Conservation (phyloP, 1,140 invertebrate genomes). For the Tetramorium alpestre region DNA sequence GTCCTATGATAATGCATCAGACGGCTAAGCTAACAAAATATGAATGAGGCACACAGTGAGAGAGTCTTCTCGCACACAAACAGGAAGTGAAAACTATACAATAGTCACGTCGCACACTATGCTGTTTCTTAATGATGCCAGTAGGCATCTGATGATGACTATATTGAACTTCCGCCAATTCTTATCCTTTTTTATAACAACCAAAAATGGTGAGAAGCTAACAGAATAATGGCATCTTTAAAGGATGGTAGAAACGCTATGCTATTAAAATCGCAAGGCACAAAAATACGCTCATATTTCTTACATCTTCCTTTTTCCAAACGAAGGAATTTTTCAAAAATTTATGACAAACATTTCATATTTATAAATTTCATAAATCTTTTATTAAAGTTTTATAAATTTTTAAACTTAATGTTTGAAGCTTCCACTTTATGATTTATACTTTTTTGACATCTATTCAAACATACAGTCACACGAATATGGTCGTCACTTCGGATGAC, state of each 20-base stretch:
- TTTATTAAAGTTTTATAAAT: not conserved
- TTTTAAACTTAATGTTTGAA: not conserved
- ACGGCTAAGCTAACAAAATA: conserved; percentile 10
- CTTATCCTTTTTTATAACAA: not conserved
- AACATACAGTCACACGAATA: not conserved
- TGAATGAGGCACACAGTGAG: not conserved
- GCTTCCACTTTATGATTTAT: not conserved
- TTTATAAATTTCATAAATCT: not conserved
- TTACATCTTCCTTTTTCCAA: not conserved
- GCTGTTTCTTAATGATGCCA: not conserved
- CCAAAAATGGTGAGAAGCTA: not conserved
- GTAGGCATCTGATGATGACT: not conserved
- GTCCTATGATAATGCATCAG: conserved; percentile 33
- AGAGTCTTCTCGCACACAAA: not conserved
- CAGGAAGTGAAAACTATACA: conserved; percentile 1
- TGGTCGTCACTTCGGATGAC: not conserved
- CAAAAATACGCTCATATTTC: not conserved
- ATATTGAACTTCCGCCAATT: not conserved
- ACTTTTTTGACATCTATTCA: not conserved
- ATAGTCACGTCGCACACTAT: not conserved
- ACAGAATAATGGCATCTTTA: not conserved
- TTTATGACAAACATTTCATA: not conserved
- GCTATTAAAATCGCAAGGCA: not conserved
- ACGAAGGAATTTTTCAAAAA: not conserved
- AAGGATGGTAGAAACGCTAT: not conserved